Evolutionary conservation across 2,113 vertebrate species (phyloP).

Genomic region (Stictonetta naevosa): DNA sequence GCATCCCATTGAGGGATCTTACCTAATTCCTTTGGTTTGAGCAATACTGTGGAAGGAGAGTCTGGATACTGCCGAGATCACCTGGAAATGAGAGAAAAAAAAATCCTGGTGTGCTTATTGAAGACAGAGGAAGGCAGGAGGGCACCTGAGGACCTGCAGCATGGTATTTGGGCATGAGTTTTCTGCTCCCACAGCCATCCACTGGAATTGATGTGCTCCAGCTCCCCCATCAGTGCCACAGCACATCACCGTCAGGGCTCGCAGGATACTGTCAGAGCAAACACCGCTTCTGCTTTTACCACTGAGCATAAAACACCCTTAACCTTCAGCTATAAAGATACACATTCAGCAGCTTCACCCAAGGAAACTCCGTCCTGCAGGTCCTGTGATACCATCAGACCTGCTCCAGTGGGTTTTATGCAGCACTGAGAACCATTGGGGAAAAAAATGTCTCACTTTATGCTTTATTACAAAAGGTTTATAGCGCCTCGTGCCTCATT

Average conservation of each 20-base stretch:
- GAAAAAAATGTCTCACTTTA: neutral
- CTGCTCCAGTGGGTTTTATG: neutral
- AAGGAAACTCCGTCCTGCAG: neutral
- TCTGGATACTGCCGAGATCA: conserved; percentile 92
- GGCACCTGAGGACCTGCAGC: neutral
- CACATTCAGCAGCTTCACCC: neutral
- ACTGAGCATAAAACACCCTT: neutral
- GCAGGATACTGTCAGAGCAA: neutral
- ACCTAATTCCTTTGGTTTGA: conserved; percentile 97
- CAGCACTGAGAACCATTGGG: neutral
- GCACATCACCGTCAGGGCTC: neutral
- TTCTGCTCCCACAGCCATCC: neutral
- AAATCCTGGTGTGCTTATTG: neutral
- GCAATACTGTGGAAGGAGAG: conserved; percentile 94
- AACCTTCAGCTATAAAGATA: neutral
- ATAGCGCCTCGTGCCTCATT: neutral
- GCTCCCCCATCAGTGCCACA: neutral
- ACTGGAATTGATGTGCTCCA: too few species aligned
- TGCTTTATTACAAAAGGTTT: neutral
- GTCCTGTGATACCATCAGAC: neutral
- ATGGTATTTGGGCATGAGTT: neutral
- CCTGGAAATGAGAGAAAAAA: conserved; percentile 80
- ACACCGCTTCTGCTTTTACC: neutral
- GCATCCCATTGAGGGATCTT: conserved; percentile 28
- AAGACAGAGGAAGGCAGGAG: neutral